These are phyloP conservation scores for Erethizon dorsatum DNA, from an alignment of 2,797 vertebrate genomes.

Conservation along the genomic window DNA sequence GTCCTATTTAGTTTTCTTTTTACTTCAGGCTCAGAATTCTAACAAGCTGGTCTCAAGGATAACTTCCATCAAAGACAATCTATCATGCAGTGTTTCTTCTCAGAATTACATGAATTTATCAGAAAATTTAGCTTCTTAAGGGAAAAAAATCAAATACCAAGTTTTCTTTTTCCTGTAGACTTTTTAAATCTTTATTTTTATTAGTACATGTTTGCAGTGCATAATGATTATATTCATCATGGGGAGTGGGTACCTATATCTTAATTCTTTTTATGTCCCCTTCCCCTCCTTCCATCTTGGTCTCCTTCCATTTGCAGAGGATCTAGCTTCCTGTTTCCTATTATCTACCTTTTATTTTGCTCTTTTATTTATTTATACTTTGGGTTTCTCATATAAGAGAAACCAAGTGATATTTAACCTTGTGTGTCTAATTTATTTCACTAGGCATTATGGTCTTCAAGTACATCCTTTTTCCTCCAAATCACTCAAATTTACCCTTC, in stretches of 20 bases:
- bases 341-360: not conserved
- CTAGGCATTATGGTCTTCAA: not conserved
- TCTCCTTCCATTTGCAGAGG: not conserved
- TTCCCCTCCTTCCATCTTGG: not conserved
- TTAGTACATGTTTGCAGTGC: not conserved
- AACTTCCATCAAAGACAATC: not conserved
- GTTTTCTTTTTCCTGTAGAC: not conserved
- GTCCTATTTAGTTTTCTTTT: not conserved
- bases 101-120: not conserved
- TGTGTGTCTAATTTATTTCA: not conserved
- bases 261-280: not conserved
- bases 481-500: not conserved
- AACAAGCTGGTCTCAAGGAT: slow-evolving; percentile 9
- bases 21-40: not conserved
- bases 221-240: not conserved
- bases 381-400: not conserved
- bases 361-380: not conserved
- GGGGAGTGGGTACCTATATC: not conserved
- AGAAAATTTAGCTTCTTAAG: slow-evolving; percentile 3
- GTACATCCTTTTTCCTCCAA: not conserved
- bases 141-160: not conserved
- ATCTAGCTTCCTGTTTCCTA: not conserved
- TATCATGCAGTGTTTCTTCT: slow-evolving; percentile 6
- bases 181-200: not conserved
- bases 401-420: not conserved